Percentiles rank a stretch among this genome's conserved stretches.
Evolutionary conservation across 1,140 invertebrate genomes (phyloP).

Genomic region (Trichogramma pretiosum): DNA sequence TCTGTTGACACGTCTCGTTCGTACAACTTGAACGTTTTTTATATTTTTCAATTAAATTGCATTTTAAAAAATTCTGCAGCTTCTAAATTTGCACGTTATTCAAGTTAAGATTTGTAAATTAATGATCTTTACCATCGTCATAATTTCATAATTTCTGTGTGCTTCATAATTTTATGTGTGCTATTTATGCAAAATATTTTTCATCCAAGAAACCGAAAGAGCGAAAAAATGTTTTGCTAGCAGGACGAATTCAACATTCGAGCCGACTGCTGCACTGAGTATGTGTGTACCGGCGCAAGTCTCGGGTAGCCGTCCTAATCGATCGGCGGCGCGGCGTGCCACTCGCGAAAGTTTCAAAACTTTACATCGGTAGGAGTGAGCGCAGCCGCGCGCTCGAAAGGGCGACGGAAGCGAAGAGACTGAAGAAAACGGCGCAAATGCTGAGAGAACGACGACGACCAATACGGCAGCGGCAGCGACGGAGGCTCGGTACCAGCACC

Average conservation of each 20-base stretch:
- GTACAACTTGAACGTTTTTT: neutral
- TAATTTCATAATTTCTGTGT: too few relatives aligned
- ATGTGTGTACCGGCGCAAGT: too few relatives aligned
- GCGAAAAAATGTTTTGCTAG: too few relatives aligned
- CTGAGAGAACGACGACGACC: slow-evolving; percentile 10
- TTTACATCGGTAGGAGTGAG: slow-evolving; percentile 35
- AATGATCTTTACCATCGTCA: neutral
- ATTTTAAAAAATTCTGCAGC: too few relatives aligned
- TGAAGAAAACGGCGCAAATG: neutral
- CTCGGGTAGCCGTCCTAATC: too few relatives aligned
- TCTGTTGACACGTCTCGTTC: neutral
- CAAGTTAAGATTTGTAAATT: too few relatives aligned
- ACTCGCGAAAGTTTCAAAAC: slow-evolving; percentile 36
- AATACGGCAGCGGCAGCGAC: slow-evolving; percentile 18
- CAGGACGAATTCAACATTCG: too few relatives aligned
- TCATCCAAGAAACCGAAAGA: neutral
- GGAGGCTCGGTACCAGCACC: too few relatives aligned
- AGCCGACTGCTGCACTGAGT: slow-evolving; percentile 25
- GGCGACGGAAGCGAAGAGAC: slow-evolving; percentile 14
- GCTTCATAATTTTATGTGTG: neutral
- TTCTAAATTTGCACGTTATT: too few relatives aligned
- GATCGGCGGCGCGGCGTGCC: slow-evolving; percentile 33
- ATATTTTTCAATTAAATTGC: neutral
- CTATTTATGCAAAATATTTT: neutral
- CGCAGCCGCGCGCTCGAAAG: slow-evolving; percentile 12